Base-by-base conservation (phyloP, 2,113 vertebrate genomes). In the Gambusia holbrooki region DNA sequence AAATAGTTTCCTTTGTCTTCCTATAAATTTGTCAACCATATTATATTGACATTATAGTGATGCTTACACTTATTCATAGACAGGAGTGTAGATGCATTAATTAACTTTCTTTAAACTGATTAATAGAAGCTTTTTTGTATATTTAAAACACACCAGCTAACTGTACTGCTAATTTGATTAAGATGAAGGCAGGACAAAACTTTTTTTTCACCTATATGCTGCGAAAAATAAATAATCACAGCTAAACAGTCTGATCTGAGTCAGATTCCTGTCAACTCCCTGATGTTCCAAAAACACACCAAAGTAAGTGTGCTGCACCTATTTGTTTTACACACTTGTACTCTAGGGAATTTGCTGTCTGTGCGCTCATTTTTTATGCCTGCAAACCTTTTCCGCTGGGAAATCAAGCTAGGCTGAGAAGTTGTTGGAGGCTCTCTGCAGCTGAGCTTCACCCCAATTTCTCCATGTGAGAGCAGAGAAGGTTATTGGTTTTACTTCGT, bases 391-490 rank as follows among this genome's bases (percentile, higher is more conserved):
- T 65, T 83, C 85, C 73, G 25, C 67, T 32, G 83, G 80, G 84
- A 87, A 86, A 86, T 92, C 69, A 87, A 74, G 71, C 54, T 61
- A 60, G 51, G 77, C 14, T 72, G 75, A 74, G 54, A 69, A 62
- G 81, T 29, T 9, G 65, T 45, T 6, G 64, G n/a, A 35, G 72
- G 60, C 29, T 51, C 69, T 68, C 48, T 0, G 66, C 65, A 69
- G 71, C 72, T 82, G 33, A 81, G 73, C 61, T 68, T 30, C 65
- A 54, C 51, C 33, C 5, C 15, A 33, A 1, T 62, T 62, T 15
- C 3, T 35, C n/a, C 72, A 8, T 63, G 19, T 11, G 10, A 28
- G 62, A 40, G 67, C 33, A 58, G 54, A 29, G 11, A 64, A 80
- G 77, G 69, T 76, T 67, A 2, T 70, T 68, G 32, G 45, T 76